Percentiles rank a stretch among this genome's conserved stretches.
Conservation (phyloP, 2,888 invertebrate genomes). For the Tetragnatha montana region DNA sequence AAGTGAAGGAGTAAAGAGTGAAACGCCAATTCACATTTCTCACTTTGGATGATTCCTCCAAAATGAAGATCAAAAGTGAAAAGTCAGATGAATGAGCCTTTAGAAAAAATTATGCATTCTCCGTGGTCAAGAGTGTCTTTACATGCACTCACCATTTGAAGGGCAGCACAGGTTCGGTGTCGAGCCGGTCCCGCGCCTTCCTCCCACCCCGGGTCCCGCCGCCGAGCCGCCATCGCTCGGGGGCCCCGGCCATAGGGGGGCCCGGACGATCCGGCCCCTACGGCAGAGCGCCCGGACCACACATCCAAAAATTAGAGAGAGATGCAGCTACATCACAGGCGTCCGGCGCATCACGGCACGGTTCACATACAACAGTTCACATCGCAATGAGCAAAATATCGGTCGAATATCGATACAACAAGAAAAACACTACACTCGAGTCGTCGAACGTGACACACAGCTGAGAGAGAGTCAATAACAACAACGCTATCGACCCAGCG, state of each 20-base stretch:
- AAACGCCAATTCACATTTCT: too few relatives aligned
- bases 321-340: background rate
- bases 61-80: too few relatives aligned
- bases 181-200: slow-evolving; percentile 45
- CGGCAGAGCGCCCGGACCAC: background rate
- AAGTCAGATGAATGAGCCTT: too few relatives aligned
- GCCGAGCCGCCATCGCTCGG: slow-evolving; percentile 29
- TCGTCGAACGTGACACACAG: slow-evolving; percentile 29
- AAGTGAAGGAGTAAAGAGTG: too few relatives aligned
- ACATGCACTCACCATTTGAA: slow-evolving; percentile 56
- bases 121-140: too few relatives aligned
- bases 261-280: slow-evolving; percentile 1
- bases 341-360: too few relatives aligned
- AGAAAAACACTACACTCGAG: slow-evolving; percentile 22
- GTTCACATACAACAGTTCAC: background rate
- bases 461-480: background rate
- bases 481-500: background rate
- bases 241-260: slow-evolving; percentile 56
- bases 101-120: too few relatives aligned
- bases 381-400: background rate
- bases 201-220: slow-evolving; percentile 53
- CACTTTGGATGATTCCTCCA: too few relatives aligned
- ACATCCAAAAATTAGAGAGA: background rate
- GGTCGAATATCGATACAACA: slow-evolving; percentile 6
- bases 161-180: slow-evolving; percentile 33